phyloP scores from a whole-genome alignment of 2,888 invertebrate species.

The Nemoura dubitans region DNA sequence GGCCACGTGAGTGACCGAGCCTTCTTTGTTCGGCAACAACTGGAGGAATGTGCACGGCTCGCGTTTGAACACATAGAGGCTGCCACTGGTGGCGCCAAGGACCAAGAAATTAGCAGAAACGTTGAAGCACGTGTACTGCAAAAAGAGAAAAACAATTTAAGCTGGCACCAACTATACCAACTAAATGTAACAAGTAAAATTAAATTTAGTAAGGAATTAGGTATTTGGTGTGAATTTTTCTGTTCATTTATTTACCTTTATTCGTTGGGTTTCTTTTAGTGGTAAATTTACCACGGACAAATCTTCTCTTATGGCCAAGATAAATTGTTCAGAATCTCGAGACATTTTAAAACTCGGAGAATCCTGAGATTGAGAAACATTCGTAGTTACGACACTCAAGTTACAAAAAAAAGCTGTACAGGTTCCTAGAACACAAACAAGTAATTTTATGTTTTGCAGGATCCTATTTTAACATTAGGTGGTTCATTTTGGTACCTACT shows the following conservation, averaged over 20 bases:
- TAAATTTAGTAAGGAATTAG: too few relatives aligned
- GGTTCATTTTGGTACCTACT: too few relatives aligned
- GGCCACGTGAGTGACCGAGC: slow-evolving; percentile 67
- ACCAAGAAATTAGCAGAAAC: slow-evolving; percentile 76
- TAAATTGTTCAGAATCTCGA: slow-evolving; percentile 44
- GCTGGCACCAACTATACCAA: not conserved
- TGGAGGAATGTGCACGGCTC: slow-evolving; percentile 79
- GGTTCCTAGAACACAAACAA: too few relatives aligned
- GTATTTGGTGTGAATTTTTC: too few relatives aligned
- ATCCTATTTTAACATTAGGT: too few relatives aligned
- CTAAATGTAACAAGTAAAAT: too few relatives aligned
- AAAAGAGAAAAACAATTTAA: slow-evolving; percentile 53
- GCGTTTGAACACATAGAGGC: slow-evolving; percentile 79
- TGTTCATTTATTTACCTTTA: slow-evolving; percentile 48
- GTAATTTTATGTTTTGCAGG: too few relatives aligned
- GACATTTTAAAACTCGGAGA: slow-evolving; percentile 8
- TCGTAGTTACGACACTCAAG: too few relatives aligned
- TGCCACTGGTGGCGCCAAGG: slow-evolving; percentile 84
- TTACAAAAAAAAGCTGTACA: too few relatives aligned
- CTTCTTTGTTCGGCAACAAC: slow-evolving; percentile 82
- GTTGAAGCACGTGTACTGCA: slow-evolving; percentile 80
- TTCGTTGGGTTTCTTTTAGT: slow-evolving; percentile 51
- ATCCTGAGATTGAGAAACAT: not conserved
- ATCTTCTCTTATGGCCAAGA: slow-evolving; percentile 50
- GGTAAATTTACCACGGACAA: slow-evolving; percentile 49